These are phyloP conservation scores for Lytechinus variegatus DNA, from an alignment of 35 echinoderm and acorn worm genomes.

Conservation along the genomic window DNA sequence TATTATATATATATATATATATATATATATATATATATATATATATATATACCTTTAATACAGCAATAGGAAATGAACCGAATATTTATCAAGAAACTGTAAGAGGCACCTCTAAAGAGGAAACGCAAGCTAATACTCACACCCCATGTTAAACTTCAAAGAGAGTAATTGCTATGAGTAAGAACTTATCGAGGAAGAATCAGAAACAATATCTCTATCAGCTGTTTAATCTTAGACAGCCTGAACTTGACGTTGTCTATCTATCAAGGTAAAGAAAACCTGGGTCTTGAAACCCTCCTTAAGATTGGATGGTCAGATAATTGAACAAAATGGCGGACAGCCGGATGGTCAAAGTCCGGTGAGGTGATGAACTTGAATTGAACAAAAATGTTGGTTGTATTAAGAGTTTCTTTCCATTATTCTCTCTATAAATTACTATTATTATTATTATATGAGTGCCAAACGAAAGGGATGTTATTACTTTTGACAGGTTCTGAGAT, in stretches of 20 bases:
- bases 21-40: too few species aligned
- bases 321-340: background rate
- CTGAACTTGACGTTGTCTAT: background rate
- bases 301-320: background rate
- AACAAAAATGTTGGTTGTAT: background rate
- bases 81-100: background rate
- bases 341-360: background rate
- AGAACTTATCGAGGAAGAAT: background rate
- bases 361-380: background rate
- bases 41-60: background rate
- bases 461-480: too few species aligned
- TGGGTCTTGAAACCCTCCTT: background rate
- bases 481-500: too few species aligned
- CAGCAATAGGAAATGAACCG: background rate
- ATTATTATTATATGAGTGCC: too few species aligned
- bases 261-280: background rate
- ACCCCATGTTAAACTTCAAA: background rate
- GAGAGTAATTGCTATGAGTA: background rate
- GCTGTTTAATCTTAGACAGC: background rate
- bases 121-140: background rate
- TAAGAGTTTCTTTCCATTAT: too few species aligned
- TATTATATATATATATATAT: too few species aligned
- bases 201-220: background rate
- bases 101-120: background rate
- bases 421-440: too few species aligned